Evolutionary conservation across 2,888 invertebrate genomes (phyloP).

Genomic region (Dynastes maya): DNA sequence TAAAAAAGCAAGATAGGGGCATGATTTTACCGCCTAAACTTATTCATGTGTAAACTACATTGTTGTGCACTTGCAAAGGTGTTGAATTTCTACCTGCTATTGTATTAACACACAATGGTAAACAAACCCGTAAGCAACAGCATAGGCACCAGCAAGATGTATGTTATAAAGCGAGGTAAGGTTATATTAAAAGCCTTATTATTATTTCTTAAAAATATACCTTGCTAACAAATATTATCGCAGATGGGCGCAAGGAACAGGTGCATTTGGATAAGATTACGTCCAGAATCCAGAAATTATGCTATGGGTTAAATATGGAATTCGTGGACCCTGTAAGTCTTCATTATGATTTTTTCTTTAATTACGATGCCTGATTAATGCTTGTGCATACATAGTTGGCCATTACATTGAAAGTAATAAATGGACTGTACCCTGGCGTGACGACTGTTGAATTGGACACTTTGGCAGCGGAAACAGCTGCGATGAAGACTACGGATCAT

Average conservation of each 20-base stretch:
- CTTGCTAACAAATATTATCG: conserved; percentile 51
- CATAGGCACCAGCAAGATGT: conserved; percentile 67
- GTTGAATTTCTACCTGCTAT: conserved; percentile 26
- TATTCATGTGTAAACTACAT: background rate
- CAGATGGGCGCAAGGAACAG: conserved; percentile 91
- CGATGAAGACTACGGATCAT: conserved; percentile 97
- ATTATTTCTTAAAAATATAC: conserved; percentile 23
- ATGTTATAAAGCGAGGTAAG: conserved; percentile 72
- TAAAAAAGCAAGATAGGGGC: background rate
- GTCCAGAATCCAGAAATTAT: conserved; percentile 93
- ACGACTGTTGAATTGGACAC: conserved; percentile 98
- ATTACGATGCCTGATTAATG: background rate
- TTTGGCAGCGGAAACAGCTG: conserved; percentile 98
- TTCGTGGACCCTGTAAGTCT: conserved; percentile 94
- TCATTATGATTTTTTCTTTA: conserved; percentile 18
- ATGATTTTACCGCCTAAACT: conserved; percentile 14
- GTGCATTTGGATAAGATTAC: conserved; percentile 99
- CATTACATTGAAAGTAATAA: conserved; percentile 93
- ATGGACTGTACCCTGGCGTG: conserved; percentile 95
- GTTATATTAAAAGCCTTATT: conserved; percentile 21
- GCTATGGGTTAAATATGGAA: conserved; percentile 96
- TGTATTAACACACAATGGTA: conserved; percentile 66
- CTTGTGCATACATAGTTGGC: conserved; percentile 74
- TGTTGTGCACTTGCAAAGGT: background rate
- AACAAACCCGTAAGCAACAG: conserved; percentile 64